These are phyloP conservation scores for Drosophila formosana DNA, from an alignment of 2,888 invertebrate species.

Conservation along the genomic window DNA sequence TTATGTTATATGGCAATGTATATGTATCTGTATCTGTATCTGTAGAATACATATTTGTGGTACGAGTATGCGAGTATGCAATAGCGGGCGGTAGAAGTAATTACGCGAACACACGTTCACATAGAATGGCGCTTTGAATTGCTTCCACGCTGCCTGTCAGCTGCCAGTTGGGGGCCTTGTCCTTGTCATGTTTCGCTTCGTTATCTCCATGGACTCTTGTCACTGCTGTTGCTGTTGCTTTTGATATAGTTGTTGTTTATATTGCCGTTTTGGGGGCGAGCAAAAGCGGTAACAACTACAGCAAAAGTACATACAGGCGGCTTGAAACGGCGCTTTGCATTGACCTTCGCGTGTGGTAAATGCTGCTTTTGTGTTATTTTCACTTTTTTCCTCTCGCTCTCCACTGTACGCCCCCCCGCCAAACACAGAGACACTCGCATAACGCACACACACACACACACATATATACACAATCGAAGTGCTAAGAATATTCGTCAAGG, in stretches of 20 bases:
- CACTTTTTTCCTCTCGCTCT: neutral
- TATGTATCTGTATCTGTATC: neutral
- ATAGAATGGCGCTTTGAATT: constrained; percentile 21
- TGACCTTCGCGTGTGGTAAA: constrained; percentile 74
- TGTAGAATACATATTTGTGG: constrained; percentile 1
- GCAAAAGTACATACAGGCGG: constrained; percentile 53
- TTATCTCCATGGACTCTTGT: constrained; percentile 59
- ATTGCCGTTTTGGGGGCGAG: constrained; percentile 33
- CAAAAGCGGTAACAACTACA: constrained; percentile 40
- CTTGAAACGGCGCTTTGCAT: constrained; percentile 67
- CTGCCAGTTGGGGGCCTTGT: constrained; percentile 55
- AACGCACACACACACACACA: constrained; percentile 1
- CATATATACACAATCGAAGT: constrained; percentile 36
- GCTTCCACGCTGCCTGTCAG: constrained; percentile 16
- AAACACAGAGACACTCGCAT: neutral
- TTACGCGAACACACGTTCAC: constrained; percentile 37
- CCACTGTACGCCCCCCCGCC: neutral
- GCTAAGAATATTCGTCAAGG: constrained; percentile 58
- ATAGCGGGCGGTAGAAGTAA: constrained; percentile 25
- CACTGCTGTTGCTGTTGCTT: constrained; percentile 30
- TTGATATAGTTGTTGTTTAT: constrained; percentile 49
- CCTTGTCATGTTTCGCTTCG: constrained; percentile 69
- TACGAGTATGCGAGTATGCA: constrained; percentile 2
- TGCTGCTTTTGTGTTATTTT: constrained; percentile 28
- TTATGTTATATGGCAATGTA: neutral